Evolutionary conservation across 2,113 vertebrate genomes (phyloP).

Genomic region (Mustela nigripes): DNA sequence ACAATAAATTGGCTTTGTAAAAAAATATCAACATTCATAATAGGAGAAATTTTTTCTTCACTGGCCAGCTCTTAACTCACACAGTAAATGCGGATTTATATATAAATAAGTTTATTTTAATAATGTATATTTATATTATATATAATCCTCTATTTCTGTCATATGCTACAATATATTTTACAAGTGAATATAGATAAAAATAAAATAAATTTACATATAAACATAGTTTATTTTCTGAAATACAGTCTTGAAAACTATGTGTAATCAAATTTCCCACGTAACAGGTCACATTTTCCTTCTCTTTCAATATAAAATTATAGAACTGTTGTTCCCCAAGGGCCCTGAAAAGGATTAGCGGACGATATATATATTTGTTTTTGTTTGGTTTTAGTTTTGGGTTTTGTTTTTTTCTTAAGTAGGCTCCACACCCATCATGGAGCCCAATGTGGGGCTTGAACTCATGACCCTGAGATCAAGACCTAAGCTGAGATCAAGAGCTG

Average conservation of each 20-base stretch:
- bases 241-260: not conserved
- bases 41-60: not conserved
- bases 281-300: constrained; percentile 1
- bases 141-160: not conserved
- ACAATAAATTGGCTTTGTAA: constrained; percentile 24
- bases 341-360: not conserved
- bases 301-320: constrained; percentile 20
- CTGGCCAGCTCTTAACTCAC: not conserved
- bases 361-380: not conserved
- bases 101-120: constrained; percentile 19
- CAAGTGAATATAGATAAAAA: not conserved
- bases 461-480: not conserved
- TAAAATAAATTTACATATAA: not conserved
- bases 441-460: not conserved
- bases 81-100: not conserved
- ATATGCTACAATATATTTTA: not conserved
- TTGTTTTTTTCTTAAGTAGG: not conserved
- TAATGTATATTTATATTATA: not conserved
- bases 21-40: not conserved
- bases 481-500: not conserved
- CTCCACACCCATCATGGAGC: not conserved
- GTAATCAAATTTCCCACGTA: not conserved
- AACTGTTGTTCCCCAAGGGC: not conserved
- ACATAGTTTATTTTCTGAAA: constrained; percentile 42
- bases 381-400: not conserved